A percentile compares a stretch with the other conserved stretches of the same genome.
Evolutionary conservation across 2,888 invertebrate genomes (phyloP).

Genomic region (Malthinus flaveolus): DNA sequence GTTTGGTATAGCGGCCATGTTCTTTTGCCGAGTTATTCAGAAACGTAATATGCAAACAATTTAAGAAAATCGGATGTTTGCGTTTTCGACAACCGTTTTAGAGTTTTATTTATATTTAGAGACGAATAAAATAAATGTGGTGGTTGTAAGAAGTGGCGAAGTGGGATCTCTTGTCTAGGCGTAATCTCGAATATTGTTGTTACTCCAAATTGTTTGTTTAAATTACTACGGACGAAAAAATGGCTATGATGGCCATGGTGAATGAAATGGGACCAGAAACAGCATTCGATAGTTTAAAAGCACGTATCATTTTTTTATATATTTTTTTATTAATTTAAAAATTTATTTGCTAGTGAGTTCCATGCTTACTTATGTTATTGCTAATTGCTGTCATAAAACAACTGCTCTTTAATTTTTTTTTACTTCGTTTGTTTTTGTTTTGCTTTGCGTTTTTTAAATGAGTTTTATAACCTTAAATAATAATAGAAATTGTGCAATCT

Average conservation of each 20-base stretch:
- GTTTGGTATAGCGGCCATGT: constrained; percentile 54
- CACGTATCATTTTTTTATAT: constrained; percentile 48
- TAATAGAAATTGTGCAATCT: no score
- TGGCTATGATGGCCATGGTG: constrained; percentile 44
- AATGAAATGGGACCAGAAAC: constrained; percentile 34
- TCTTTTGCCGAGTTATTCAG: constrained; percentile 45
- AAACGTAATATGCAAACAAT: constrained; percentile 39
- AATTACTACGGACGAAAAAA: constrained; percentile 44
- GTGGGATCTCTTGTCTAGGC: constrained; percentile 39
- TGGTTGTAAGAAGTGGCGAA: constrained; percentile 32
- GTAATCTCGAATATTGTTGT: constrained; percentile 37
- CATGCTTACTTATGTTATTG: not conserved
- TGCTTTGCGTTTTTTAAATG: no score
- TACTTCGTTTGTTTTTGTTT: no score
- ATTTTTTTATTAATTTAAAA: constrained; percentile 36
- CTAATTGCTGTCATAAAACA: not conserved
- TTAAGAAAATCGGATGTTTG: constrained; percentile 10
- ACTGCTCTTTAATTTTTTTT: constrained; percentile 9
- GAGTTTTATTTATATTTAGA: constrained; percentile 41
- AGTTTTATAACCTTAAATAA: no score
- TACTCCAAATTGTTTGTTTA: constrained; percentile 48
- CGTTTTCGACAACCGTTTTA: constrained; percentile 28
- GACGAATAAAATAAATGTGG: constrained; percentile 17
- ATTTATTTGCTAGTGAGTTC: not conserved
- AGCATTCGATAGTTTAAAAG: constrained; percentile 46